A percentile compares a stretch with the other conserved stretches of the same genome.
These are phyloP conservation scores for Larimichthys polyactis DNA, from an alignment of 2,113 vertebrate genomes.

Conservation along the genomic window DNA sequence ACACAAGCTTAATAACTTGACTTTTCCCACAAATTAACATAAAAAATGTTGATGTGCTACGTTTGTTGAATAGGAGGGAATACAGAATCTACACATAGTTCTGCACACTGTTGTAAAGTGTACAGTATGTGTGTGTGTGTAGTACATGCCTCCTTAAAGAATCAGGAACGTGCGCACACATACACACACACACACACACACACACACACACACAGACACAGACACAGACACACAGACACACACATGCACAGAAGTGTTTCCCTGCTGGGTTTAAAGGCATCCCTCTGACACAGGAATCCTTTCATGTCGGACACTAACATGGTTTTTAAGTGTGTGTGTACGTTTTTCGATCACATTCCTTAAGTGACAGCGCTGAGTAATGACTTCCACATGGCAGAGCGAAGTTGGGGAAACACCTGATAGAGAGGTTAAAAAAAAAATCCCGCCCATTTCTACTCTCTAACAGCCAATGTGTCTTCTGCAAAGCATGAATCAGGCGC, in stretches of 20 bases:
- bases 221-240: neutral
- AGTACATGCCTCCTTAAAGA: neutral
- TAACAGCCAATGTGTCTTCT: neutral
- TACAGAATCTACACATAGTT: neutral
- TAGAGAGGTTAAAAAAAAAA: neutral
- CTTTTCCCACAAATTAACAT: neutral
- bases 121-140: neutral
- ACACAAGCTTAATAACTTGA: neutral
- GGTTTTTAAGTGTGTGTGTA: constrained; percentile 22
- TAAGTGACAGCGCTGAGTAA: constrained; percentile 67
- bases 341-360: constrained; percentile 61
- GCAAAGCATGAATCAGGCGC: neutral
- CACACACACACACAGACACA: constrained; percentile 5
- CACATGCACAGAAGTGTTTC: constrained; percentile 4
- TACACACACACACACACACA: too few relatives aligned
- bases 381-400: constrained; percentile 66
- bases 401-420: constrained; percentile 27
- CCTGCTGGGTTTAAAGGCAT: constrained; percentile 65
- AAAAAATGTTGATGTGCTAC: neutral
- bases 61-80: neutral
- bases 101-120: neutral
- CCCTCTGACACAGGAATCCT: constrained; percentile 50
- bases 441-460: neutral
- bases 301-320: constrained; percentile 59
- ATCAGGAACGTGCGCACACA: constrained; percentile 1